Percentiles rank a stretch among this genome's conserved stretches.
phyloP scores from a whole-genome alignment of 2,888 invertebrate species.

The Cecidostiba fungosa region DNA sequence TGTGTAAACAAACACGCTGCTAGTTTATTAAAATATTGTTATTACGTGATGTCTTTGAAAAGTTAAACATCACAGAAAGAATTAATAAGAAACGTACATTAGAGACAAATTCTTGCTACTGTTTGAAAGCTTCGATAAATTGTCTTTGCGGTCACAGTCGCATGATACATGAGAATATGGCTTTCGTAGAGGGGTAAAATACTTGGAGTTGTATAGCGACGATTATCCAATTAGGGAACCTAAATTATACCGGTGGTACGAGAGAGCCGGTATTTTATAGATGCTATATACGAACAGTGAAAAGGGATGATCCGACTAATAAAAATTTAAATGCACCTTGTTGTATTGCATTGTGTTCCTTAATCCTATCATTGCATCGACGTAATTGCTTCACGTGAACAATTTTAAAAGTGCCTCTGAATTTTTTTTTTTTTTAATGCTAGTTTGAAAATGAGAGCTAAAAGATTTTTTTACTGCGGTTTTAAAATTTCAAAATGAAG shows the following conservation, averaged over 20 bases:
- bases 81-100: background rate
- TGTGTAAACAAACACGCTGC: background rate
- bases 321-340: background rate
- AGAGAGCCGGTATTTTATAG: background rate
- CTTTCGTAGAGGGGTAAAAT: conserved; percentile 36
- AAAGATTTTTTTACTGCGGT: background rate
- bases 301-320: conserved; percentile 1
- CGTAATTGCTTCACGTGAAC: background rate
- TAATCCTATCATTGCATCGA: background rate
- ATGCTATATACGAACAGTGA: conserved; percentile 7
- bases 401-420: background rate
- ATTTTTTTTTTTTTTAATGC: background rate
- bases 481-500: too few species aligned
- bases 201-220: conserved; percentile 22
- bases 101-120: background rate
- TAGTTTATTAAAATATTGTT: background rate
- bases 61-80: background rate
- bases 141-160: conserved; percentile 34
- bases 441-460: background rate
- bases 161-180: conserved; percentile 16
- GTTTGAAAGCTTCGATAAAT: conserved; percentile 23
- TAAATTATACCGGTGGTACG: conserved; percentile 38
- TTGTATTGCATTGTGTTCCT: background rate
- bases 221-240: conserved; percentile 48
- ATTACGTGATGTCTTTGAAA: too few species aligned